Conservation (phyloP, 2,113 vertebrate genomes). For the Pao palembangensis region DNA sequence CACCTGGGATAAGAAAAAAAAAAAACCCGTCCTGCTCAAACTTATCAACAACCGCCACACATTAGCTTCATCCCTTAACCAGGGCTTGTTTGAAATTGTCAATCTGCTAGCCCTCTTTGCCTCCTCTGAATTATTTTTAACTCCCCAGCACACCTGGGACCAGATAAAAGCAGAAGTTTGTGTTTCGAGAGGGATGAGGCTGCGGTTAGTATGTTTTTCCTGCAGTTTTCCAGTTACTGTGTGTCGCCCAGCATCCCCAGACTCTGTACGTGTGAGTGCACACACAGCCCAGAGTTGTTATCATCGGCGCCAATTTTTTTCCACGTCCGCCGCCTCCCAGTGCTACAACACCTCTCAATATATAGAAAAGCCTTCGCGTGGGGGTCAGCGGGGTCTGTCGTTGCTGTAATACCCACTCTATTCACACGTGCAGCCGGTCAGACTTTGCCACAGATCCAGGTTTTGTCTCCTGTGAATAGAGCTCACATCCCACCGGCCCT, state of each 20-base stretch:
- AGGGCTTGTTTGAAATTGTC: conserved; percentile 47
- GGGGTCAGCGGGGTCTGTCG: conserved; percentile 58
- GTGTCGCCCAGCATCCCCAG: conserved; percentile 20
- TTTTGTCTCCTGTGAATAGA: conserved; percentile 77
- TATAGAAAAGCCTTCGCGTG: conserved; percentile 21
- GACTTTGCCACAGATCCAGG: conserved; percentile 70
- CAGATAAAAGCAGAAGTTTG: conserved; percentile 62
- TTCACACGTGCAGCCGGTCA: conserved; percentile 63
- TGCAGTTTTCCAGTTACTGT: conserved; percentile 27
- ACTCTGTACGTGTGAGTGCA: conserved; percentile 15
- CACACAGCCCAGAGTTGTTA: conserved; percentile 30
- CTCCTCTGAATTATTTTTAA: conserved; percentile 61
- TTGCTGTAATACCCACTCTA: conserved; percentile 66
- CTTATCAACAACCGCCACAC: conserved; percentile 41
- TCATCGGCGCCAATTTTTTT: conserved; percentile 20
- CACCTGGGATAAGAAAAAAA: conserved; percentile 33
- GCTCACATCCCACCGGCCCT: conserved; percentile 55
- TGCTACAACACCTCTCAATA: conserved; percentile 10
- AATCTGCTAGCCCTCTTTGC: conserved; percentile 48
- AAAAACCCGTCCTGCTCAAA: conserved; percentile 42
- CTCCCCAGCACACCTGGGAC: conserved; percentile 50
- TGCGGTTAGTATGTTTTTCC: conserved; percentile 37
- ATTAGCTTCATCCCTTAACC: conserved; percentile 34
- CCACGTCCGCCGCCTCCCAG: neutral
- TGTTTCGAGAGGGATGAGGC: conserved; percentile 46